Evolutionary conservation across 2,113 vertebrate species (phyloP).

Genomic region (Caranx ignobilis): DNA sequence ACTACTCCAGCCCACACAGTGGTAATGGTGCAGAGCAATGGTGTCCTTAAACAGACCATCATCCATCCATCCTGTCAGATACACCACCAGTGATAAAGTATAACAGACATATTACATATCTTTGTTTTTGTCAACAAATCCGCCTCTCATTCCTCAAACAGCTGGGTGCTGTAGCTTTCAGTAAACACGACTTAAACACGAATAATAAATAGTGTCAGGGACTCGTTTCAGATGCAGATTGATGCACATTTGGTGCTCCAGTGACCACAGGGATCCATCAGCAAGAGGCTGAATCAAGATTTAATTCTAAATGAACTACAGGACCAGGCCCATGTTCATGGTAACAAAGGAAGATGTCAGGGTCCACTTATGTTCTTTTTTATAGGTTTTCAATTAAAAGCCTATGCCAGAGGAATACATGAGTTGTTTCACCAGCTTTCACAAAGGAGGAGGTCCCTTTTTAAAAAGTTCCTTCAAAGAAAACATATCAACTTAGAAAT

Average conservation of each 20-base stretch:
- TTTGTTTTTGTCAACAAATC: not conserved
- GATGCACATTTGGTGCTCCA: not conserved
- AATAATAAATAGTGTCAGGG: not conserved
- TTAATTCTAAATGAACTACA: not conserved
- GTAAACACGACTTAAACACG: not conserved
- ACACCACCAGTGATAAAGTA: not conserved
- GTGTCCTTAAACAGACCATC: not conserved
- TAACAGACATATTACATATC: not conserved
- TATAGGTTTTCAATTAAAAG: no score
- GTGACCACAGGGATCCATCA: conserved; percentile 5
- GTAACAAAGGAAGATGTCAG: no score
- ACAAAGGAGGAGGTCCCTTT: no score
- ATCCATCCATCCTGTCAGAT: not conserved
- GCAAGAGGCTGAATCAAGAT: not conserved
- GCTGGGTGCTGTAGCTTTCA: not conserved
- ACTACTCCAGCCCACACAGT: not conserved
- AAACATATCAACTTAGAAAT: no score
- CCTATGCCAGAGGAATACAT: no score
- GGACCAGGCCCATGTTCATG: no score
- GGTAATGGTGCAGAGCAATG: not conserved
- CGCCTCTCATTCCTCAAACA: not conserved
- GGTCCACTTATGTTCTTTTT: no score
- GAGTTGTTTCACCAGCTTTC: no score
- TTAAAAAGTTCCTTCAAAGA: no score
- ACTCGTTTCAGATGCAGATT: not conserved